Percentiles rank a stretch among this genome's conserved stretches.
Evolutionary conservation across 2,797 vertebrate genomes (phyloP).

Genomic region (Takifugu ocellatus): DNA sequence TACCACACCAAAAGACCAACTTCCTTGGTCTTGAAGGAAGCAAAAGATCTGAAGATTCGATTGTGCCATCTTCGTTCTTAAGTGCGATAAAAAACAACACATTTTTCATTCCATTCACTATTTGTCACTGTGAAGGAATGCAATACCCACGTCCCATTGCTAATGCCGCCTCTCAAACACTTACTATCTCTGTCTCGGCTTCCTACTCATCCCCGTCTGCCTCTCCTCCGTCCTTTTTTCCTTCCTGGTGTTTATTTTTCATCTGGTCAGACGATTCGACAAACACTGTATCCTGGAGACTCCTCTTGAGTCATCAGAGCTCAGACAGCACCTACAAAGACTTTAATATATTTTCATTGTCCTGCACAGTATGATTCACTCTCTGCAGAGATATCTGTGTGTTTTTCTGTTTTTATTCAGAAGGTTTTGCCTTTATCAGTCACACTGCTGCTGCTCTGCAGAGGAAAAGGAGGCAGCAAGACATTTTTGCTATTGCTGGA

Average conservation of each 20-base stretch:
- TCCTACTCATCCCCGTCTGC: constrained; percentile 9
- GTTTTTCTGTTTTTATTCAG: constrained; percentile 15
- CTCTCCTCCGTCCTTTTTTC: constrained; percentile 1
- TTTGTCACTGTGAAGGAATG: constrained; percentile 40
- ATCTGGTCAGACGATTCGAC: constrained; percentile 29
- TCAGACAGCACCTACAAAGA: constrained; percentile 39
- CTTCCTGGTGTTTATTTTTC: constrained; percentile 29
- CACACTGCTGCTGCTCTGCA: constrained; percentile 19
- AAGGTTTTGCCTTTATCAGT: constrained; percentile 28
- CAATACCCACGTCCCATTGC: constrained; percentile 28
- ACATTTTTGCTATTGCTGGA: constrained; percentile 24
- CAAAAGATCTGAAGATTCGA: constrained; percentile 62
- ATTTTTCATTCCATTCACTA: constrained; percentile 24
- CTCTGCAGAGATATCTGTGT: constrained; percentile 14
- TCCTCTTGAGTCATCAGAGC: constrained; percentile 48
- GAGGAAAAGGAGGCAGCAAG: constrained; percentile 43
- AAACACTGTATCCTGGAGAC: constrained; percentile 25
- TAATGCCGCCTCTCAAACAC: constrained; percentile 39
- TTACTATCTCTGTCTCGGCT: constrained; percentile 20
- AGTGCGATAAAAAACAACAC: constrained; percentile 47
- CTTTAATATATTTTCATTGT: constrained; percentile 53
- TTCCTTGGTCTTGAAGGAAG: constrained; percentile 44
- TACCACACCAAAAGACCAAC: constrained; percentile 6
- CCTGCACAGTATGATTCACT: constrained; percentile 44
- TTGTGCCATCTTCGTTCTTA: constrained; percentile 23